Evolutionary conservation across 2,113 vertebrate species (phyloP).

Genomic region (Serilophus lunatus): DNA sequence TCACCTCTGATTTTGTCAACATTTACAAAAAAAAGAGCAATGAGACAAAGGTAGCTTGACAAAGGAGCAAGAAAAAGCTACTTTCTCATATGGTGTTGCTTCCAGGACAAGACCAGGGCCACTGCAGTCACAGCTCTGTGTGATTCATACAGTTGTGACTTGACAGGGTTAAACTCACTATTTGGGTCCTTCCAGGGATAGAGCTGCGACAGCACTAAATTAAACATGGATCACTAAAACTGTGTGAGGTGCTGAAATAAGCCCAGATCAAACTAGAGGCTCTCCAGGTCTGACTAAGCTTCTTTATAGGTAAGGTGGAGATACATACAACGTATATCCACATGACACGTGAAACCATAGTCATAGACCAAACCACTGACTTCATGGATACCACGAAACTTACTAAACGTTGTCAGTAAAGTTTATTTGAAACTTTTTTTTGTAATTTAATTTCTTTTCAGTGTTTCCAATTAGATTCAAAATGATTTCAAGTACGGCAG

Average conservation of each 20-base stretch:
- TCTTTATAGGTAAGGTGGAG: neutral
- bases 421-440: neutral
- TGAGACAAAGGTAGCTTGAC: neutral
- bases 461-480: neutral
- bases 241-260: neutral
- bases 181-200: neutral
- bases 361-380: fast-evolving
- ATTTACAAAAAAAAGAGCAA: neutral
- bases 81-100: fast-evolving
- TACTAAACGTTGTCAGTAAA: neutral
- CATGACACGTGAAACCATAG: neutral
- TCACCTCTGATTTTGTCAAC: neutral
- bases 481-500: neutral
- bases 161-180: neutral
- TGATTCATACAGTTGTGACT: neutral
- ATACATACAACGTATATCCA: neutral
- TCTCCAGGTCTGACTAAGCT: neutral
- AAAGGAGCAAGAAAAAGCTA: neutral
- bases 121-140: neutral
- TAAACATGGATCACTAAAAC: neutral
- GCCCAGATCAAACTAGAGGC: neutral
- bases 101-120: neutral
- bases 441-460: neutral
- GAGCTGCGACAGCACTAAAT: neutral
- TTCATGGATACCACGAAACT: neutral